Evolutionary conservation across 2,888 invertebrate species (phyloP), one percentile per base, ranked within the genome.

Genomic region (Mesorhabditis sp.): DNA sequence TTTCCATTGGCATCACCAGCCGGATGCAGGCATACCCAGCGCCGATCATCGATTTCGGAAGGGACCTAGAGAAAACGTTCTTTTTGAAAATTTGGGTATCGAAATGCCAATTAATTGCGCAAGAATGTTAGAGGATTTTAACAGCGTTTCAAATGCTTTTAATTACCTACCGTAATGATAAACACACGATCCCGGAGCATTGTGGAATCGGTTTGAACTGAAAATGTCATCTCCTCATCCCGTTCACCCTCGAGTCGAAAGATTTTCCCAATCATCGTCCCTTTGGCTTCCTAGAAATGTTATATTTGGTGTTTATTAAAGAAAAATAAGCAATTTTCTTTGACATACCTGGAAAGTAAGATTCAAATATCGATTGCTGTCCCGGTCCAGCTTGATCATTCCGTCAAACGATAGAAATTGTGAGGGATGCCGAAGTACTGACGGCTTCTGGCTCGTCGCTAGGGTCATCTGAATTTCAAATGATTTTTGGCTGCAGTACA

Each of bases 21-120:
- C 42, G 83, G 83, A 69, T 83, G 74, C 67, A 85, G 72, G 65
- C 83, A 83, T n/a, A 85, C 75, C 42, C 74, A 75, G 58, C 80
- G 69, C 3, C 70, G 61, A 3, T 76, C 74, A 43, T 76, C 70
- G 28, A 83, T 76, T 5, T 73, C 58, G 0, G 82, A 68, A 10
- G 78, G 75, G 4, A 79, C 63, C 6, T 74, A 67, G 4, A 83
- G 72, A 7, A 73, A 67, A 7, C 75, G 62, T 43, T 70, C 65
- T 63, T 72, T 61, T 10, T 65, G 58, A 69, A 69, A 69, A 75
- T 45, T 61, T 65, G 15, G 41, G 45, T 28, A 45, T 62, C 7
- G 10, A 63, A 15, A 63, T 28, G 7, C n/a, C 7, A n/a, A n/a
- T n/a, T n/a, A n/a, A n/a, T n/a, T n/a, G n/a, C n/a, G n/a, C n/a